A percentile compares a stretch with the other conserved stretches of the same genome.
Conservation (phyloP, 1,140 invertebrate genomes). For the Dreissena rostriformis region DNA sequence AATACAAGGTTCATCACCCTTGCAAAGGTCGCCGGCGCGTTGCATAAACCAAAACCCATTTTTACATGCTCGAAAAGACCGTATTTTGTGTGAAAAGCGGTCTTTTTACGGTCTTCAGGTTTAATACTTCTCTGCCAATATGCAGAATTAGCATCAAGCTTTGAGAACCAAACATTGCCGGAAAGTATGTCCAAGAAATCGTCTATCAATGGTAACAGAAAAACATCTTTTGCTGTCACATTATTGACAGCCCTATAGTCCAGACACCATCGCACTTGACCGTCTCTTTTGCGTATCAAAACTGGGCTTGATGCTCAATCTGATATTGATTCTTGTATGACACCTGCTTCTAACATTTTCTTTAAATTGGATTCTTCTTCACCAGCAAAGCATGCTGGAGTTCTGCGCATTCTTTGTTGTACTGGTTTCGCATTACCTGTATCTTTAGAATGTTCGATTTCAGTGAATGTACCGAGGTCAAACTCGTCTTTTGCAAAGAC, state of each 20-base stretch:
- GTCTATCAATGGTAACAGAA: background rate
- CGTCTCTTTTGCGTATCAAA: constrained; percentile 15
- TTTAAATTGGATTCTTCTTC: constrained; percentile 24
- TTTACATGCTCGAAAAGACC: constrained; percentile 17
- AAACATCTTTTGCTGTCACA: background rate
- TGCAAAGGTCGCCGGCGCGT: constrained; percentile 29
- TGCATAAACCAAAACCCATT: constrained; percentile 37
- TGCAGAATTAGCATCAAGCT: constrained; percentile 31
- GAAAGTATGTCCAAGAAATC: constrained; percentile 10
- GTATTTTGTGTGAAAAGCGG: background rate
- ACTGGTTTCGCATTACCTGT: constrained; percentile 18
- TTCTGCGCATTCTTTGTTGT: background rate
- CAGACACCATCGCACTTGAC: background rate
- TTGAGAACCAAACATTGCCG: constrained; percentile 6
- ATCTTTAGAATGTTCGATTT: constrained; percentile 15
- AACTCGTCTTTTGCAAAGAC: constrained; percentile 28
- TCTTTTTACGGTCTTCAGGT: constrained; percentile 10
- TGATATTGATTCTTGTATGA: constrained; percentile 10
- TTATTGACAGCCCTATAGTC: constrained; percentile 15
- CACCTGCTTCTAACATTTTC: background rate
- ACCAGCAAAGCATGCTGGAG: background rate
- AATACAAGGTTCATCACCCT: constrained; percentile 41
- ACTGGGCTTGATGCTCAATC: constrained; percentile 22
- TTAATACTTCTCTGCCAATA: constrained; percentile 18
- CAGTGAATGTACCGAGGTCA: constrained; percentile 29